Conservation (phyloP, 1,140 invertebrate genomes). For the Mercenaria mercenaria region DNA sequence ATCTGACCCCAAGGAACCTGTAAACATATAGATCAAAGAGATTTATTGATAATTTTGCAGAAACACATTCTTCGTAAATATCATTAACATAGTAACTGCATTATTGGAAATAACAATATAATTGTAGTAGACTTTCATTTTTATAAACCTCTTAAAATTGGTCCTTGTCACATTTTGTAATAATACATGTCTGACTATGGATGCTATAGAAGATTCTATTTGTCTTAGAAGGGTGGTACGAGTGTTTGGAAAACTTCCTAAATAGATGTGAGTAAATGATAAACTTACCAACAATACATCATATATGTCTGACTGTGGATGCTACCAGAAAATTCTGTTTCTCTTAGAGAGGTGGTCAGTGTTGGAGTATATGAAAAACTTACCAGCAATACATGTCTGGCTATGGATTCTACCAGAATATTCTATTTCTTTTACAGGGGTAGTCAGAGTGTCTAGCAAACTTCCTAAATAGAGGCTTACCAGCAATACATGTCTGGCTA, state of each 20-base stretch:
- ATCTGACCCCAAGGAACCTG: conserved; percentile 32
- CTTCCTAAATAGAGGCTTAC: too few relatives aligned
- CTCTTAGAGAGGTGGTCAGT: too few relatives aligned
- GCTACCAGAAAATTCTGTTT: too few relatives aligned
- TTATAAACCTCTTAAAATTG: too few relatives aligned
- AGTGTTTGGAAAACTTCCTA: neutral
- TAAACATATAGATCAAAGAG: neutral
- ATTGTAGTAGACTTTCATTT: too few relatives aligned
- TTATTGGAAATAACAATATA: neutral
- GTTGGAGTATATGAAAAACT: too few relatives aligned
- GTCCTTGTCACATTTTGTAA: too few relatives aligned
- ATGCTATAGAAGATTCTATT: too few relatives aligned
- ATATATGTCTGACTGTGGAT: too few relatives aligned
- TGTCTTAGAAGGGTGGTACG: too few relatives aligned
- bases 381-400: conserved; percentile 58
- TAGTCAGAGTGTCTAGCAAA: too few relatives aligned
- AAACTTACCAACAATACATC: neutral
- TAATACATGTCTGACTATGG: too few relatives aligned
- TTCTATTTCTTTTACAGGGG: neutral
- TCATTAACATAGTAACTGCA: neutral
- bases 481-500: neutral
- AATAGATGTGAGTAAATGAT: neutral
- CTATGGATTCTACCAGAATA: conserved; percentile 3
- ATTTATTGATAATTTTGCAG: neutral
- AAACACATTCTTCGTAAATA: neutral